These are phyloP conservation scores for Apis cerana DNA, from an alignment of 1,140 invertebrate genomes.

Conservation along the genomic window DNA sequence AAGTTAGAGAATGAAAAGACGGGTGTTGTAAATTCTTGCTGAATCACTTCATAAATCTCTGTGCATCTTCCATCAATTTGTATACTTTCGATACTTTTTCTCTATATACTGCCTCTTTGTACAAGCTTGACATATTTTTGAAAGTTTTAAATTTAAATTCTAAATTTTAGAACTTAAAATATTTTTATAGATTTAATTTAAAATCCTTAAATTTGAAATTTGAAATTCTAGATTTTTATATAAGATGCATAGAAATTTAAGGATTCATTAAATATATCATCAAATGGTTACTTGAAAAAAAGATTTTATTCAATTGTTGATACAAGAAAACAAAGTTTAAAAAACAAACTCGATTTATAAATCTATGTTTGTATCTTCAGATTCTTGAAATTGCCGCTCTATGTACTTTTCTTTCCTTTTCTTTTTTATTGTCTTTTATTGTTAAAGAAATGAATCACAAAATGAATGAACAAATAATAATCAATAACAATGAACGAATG, in stretches of 20 bases:
- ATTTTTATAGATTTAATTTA: too few species aligned
- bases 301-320: slow-evolving; percentile 20
- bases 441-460: neutral
- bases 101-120: neutral
- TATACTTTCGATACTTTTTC: neutral
- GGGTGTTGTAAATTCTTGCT: slow-evolving; percentile 11
- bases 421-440: neutral
- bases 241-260: neutral
- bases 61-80: neutral
- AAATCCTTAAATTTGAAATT: neutral
- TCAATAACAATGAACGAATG: neutral
- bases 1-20: slow-evolving; percentile 2
- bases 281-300: slow-evolving; percentile 15
- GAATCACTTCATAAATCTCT: slow-evolving; percentile 2
- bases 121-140: neutral
- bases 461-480: neutral
- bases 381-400: neutral
- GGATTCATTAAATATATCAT: neutral
- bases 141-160: neutral
- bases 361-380: neutral
- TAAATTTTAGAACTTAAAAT: too few species aligned
- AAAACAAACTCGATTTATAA: neutral
- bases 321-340: neutral
- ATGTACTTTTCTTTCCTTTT: neutral
- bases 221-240: neutral